Conservation (phyloP, 2,113 vertebrate species). For the Rafetus swinhoei region DNA sequence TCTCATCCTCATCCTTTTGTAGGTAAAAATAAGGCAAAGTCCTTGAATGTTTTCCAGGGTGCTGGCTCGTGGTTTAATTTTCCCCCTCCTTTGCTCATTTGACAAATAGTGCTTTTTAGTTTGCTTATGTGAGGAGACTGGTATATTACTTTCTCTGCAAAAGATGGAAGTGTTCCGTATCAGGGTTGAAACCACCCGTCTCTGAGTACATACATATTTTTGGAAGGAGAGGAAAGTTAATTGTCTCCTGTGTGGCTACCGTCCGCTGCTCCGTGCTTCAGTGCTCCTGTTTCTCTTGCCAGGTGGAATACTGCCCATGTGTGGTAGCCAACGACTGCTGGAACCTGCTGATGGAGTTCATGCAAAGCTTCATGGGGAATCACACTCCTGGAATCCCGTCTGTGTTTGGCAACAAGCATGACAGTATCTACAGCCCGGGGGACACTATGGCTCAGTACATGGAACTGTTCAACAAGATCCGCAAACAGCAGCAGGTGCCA, state of each 20-base stretch:
- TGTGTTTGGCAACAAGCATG: slow-evolving; percentile 87
- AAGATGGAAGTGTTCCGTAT: background rate
- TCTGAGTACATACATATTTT: background rate
- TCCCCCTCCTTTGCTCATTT: background rate
- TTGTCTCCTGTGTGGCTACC: background rate
- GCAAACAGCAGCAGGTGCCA: slow-evolving; percentile 91
- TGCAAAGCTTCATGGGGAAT: slow-evolving; percentile 92
- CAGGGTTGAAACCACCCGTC: background rate
- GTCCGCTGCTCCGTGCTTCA: background rate
- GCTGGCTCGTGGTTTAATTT: background rate
- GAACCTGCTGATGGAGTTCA: slow-evolving; percentile 96
- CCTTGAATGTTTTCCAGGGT: background rate
- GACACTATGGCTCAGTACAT: slow-evolving; percentile 97
- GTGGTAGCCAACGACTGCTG: slow-evolving; percentile 96
- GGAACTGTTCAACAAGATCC: slow-evolving; percentile 97
- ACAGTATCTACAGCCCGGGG: slow-evolving; percentile 86
- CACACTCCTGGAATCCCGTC: slow-evolving; percentile 87
- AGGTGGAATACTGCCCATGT: slow-evolving; percentile 97
- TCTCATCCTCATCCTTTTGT: background rate
- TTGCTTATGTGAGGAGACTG: background rate
- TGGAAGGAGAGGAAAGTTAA: rapidly evolving
- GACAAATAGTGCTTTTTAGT: rapidly evolving
- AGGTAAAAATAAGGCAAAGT: background rate
- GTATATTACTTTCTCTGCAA: background rate
- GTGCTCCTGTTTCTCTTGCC: slow-evolving; percentile 21